These are phyloP conservation scores for Caenorhabditis sp. DNA, from an alignment of 2,888 invertebrate genomes.

Conservation along the genomic window DNA sequence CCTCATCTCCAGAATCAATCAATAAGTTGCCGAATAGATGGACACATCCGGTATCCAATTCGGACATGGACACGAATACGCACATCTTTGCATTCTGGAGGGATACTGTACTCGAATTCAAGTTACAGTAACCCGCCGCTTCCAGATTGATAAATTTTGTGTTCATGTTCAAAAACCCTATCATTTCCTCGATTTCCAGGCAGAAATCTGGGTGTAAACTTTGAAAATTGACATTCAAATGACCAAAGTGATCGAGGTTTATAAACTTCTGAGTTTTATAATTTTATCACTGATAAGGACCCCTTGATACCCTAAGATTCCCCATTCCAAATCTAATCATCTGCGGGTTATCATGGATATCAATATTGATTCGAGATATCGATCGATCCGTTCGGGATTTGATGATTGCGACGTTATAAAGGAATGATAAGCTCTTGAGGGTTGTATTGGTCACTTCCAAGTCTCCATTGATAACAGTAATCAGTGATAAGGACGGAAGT, in stretches of 20 bases:
- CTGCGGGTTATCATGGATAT: slow-evolving; percentile 22
- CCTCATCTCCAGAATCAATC: slow-evolving; percentile 32
- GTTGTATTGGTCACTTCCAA: slow-evolving; percentile 5
- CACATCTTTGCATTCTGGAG: slow-evolving; percentile 11
- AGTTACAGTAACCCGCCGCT: slow-evolving; percentile 15
- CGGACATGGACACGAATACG: background rate
- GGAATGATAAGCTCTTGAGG: slow-evolving; percentile 9
- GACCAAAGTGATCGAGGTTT: background rate
- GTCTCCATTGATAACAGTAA: slow-evolving; percentile 16
- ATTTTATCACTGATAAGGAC: background rate
- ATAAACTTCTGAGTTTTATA: background rate
- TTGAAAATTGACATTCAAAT: slow-evolving; percentile 1
- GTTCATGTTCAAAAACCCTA: background rate
- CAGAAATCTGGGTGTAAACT: slow-evolving; percentile 35
- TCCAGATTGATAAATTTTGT: background rate
- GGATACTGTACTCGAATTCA: background rate
- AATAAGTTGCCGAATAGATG: slow-evolving; percentile 11
- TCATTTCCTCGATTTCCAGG: slow-evolving; percentile 22
- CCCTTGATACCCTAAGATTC: background rate
- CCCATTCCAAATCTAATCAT: slow-evolving; percentile 6
- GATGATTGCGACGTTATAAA: background rate
- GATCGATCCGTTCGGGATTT: background rate
- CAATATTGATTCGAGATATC: background rate
- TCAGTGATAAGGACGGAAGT: too few species aligned
- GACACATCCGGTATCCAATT: slow-evolving; percentile 1